Evolutionary conservation across 1,140 invertebrate species (phyloP).

Genomic region (Drosophila arizonae): DNA sequence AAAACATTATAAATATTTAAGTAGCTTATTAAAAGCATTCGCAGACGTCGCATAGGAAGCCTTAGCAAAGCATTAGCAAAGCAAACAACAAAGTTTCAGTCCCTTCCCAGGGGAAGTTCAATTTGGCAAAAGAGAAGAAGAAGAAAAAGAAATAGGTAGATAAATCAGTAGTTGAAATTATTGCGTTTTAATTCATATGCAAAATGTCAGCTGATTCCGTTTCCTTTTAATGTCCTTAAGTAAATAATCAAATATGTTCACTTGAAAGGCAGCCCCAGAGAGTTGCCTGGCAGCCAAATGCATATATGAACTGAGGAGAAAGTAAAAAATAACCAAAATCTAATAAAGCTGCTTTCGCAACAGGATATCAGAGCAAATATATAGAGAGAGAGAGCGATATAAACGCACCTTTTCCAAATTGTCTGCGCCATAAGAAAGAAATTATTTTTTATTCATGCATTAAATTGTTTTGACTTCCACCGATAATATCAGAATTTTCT

Average conservation of each 20-base stretch:
- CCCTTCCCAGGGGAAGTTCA: conserved; percentile 17
- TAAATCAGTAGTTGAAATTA: conserved; percentile 64
- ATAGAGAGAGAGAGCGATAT: neutral
- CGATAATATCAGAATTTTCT: conserved; percentile 67
- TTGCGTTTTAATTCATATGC: conserved; percentile 82
- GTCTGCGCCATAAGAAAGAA: conserved; percentile 38
- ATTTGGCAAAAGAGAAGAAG: conserved; percentile 36
- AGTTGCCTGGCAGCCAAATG: conserved; percentile 40
- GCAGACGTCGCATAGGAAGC: conserved; percentile 15
- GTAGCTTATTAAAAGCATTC: conserved; percentile 73
- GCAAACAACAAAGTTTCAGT: conserved; percentile 16
- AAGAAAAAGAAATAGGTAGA: conserved; percentile 12
- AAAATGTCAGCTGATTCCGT: conserved; percentile 46
- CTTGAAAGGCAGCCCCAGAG: conserved; percentile 45
- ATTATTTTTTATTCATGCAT: conserved; percentile 80
- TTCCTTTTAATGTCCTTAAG: conserved; percentile 64
- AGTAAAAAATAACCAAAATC: conserved; percentile 40
- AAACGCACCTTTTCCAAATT: conserved; percentile 14
- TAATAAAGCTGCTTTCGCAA: conserved; percentile 63
- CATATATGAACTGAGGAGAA: conserved; percentile 44
- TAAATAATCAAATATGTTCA: conserved; percentile 73
- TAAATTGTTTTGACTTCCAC: conserved; percentile 78
- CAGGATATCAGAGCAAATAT: conserved; percentile 35
- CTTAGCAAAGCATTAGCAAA: conserved; percentile 4
- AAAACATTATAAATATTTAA: conserved; percentile 80